Evolutionary conservation across 2,888 invertebrate genomes (phyloP), one percentile per base, ranked within the genome.

Genomic region (Podabrus alpinus): DNA sequence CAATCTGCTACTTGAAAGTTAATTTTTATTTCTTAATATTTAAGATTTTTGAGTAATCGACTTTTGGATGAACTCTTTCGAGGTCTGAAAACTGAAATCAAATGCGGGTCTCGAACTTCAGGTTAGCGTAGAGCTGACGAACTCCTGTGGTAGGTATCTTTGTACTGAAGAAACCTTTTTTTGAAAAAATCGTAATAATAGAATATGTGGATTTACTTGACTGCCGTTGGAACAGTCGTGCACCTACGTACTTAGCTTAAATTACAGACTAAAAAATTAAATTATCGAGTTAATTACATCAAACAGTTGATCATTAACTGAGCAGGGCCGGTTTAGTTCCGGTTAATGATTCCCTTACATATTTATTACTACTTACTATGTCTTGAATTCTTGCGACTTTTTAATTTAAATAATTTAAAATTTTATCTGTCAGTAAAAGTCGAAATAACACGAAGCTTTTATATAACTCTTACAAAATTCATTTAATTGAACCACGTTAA

Each of bases 401-500:
- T 45, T n/a, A 45, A 45, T 45, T n/a, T 45, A 45, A 45, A 45
- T 45, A 45, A 45, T 45, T 45, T n/a, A 45, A 45, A 45, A 7
- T 45, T 45, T 45, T n/a, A n/a, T 5, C 13, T n/a, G 45, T 45
- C 45, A 45, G 45, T 45, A n/a, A n/a, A 24, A 45, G 45, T 45
- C n/a, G n/a, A 45, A 45, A 45, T n/a, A 45, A 45, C n/a, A 45
- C 69, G 69, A 72, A 72, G 29, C n/a, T n/a, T 72, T 75, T 75
- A 69, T 75, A 75, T 61, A 72, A 72, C 69, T 45, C 29, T 17
- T 67, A 71, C n/a, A 45, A 64, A 66, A 72, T 68, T 70, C 66
- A 69, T 72, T 72, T 75, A 75, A 75, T 75, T 75, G 69, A 69
- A 75, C 60, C 69, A 69, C 69, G 62, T 75, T 72, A 75, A 75